A percentile compares a stretch with the other conserved stretches of the same genome.
Conservation (phyloP, 1,140 invertebrate genomes). For the Teleopsis dalmanni region DNA sequence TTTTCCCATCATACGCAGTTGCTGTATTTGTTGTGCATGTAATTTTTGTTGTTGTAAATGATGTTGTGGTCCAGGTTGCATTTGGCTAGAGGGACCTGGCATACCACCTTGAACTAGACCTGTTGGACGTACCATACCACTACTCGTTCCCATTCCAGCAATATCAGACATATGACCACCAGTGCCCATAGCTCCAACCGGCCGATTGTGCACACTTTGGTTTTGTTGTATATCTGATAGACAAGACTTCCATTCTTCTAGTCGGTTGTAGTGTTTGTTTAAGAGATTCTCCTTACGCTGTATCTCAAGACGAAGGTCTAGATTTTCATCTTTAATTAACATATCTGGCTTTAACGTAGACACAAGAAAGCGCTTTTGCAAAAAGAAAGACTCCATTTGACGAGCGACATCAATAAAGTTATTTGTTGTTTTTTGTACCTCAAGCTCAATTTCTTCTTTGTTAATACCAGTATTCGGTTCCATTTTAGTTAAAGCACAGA, state of each 20-base stretch:
- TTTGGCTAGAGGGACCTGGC: conserved; percentile 21
- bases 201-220: conserved; percentile 25
- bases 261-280: conserved; percentile 83
- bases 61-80: conserved; percentile 43
- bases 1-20: conserved; percentile 44
- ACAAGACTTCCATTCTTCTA: conserved; percentile 80
- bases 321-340: conserved; percentile 84
- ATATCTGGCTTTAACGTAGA: conserved; percentile 87
- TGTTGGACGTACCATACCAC: conserved; percentile 19
- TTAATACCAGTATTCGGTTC: conserved; percentile 64
- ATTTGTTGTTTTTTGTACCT: conserved; percentile 76
- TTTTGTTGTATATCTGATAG: conserved; percentile 61
- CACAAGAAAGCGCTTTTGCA: conserved; percentile 83
- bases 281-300: conserved; percentile 80
- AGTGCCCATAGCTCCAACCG: not conserved
- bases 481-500: conserved; percentile 70
- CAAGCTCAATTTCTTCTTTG: conserved; percentile 74
- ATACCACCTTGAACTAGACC: conserved; percentile 20
- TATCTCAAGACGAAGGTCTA: conserved; percentile 74
- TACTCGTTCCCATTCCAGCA: not conserved
- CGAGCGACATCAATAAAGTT: conserved; percentile 82
- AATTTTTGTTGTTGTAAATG: conserved; percentile 40
- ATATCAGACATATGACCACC: not conserved
- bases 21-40: conserved; percentile 48
- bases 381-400: conserved; percentile 89